Evolutionary conservation across 2,113 vertebrate species (phyloP), one percentile per base, ranked within the genome.

Genomic region (Cisticola juncidis): DNA sequence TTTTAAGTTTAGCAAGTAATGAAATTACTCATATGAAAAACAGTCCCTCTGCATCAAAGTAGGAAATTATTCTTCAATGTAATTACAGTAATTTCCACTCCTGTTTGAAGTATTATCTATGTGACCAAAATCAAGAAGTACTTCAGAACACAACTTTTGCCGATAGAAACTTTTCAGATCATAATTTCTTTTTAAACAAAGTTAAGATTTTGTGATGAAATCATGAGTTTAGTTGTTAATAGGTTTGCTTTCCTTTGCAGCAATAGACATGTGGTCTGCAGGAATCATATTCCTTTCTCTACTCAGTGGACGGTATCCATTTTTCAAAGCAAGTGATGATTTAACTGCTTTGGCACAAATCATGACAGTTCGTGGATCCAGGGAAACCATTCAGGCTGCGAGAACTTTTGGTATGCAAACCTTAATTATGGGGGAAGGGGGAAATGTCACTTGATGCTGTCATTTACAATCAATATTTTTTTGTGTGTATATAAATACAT

Each of bases 251-350:
- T 97, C 74, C 33, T 56, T 93, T 98, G 47, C 98, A 99, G 99
- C 99, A 88, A 99, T 99, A 94, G 99, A 99, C 90, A 97, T 99
- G 97, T 99, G 99, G 99, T 99, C 99, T 68, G 99, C 99, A 81
- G 99, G 99, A 81, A 98, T 99, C 47, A 97, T 99, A 96, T 98
- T 99, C 96, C 99, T 99, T 61, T 99, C 99, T 26, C 97, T 99
- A 89, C 98, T 99, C 77, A 99, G 99, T 96, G 99, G 99, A 58
- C 98, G 99, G 78, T 99, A 99, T 94, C 99, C 99, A 11, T 99
- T 99, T 97, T 99, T 99, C 97, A 99, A 99, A 98, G 99, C 99
- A 92, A 99, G 98, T 33, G 99, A 99, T 95, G 99, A 99, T 98
- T 98, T 99, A 97, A 98, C 99, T 57, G 99, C 99, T 70, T 98